Evolutionary conservation across 35 echinoderm and acorn worm genomes (phyloP), one percentile per base, ranked within the genome.

Genomic region (Chiridota heheva): DNA sequence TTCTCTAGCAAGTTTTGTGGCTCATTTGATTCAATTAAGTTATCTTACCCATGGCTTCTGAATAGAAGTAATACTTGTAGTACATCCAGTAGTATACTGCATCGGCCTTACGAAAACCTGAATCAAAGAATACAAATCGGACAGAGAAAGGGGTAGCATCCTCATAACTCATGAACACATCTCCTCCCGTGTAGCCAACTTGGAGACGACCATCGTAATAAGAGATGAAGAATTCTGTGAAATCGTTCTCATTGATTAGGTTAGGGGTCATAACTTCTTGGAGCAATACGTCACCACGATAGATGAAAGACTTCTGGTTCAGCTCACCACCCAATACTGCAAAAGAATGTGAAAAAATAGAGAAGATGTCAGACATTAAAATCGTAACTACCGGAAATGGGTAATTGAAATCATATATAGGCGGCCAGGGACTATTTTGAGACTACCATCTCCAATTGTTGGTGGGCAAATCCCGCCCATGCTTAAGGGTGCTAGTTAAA

Each of bases 61-160:
- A 77, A 55, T 58, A 77, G 51, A 41, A 77, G 47, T 35, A 77
- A 27, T 58, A 77, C 33, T 77, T 77, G 48, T 27, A 58, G 5
- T 58, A 26, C 8, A 40, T 57, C 73, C 73, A 77, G 35, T 77
- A 77, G 33, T 77, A 77, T 13, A 77, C 39, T 12, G 4, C 29
- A 18, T 22, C 33, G 6, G 28, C 18, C 10, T 13, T 22, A 40
- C 44, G 73, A 15, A 59, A 10, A 7, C 73, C 73, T 26, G 30
- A 37, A 10, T 58, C 7, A 36, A 77, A 77, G 49, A 77, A 77
- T 4, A 18, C 73, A 39, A 59, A 77, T 16, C 73, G 47, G 28
- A 77, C 44, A 13, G 36, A 27, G 2, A 55, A 31, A 27, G 32
- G 37, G 8, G 36, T 35, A 37, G 20, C 35, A 18, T 15, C 25